Evolutionary conservation across 2,797 vertebrate species (phyloP).

Genomic region (Chaenodraco wilsoni): DNA sequence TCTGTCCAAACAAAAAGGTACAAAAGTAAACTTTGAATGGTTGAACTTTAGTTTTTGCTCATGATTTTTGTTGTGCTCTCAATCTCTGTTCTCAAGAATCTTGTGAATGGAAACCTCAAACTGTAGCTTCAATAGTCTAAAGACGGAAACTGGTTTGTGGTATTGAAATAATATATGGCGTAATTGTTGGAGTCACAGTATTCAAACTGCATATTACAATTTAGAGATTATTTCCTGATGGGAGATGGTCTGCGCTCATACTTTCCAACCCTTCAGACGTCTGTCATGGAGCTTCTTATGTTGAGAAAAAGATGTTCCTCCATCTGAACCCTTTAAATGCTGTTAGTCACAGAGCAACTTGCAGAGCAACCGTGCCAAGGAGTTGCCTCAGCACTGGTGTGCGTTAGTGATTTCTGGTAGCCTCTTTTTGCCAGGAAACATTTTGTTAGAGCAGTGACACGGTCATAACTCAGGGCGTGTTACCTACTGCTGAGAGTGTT

Average conservation of each 20-base stretch:
- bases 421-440: constrained; percentile 53
- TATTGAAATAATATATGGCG: constrained; percentile 42
- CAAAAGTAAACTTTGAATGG: constrained; percentile 20
- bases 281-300: constrained; percentile 33
- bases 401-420: constrained; percentile 23
- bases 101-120: constrained; percentile 38
- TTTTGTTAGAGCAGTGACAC: constrained; percentile 29
- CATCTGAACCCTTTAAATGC: constrained; percentile 39
- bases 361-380: constrained; percentile 23
- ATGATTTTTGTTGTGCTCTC: constrained; percentile 2
- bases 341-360: constrained; percentile 45
- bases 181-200: constrained; percentile 63
- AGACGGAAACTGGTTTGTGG: constrained; percentile 67
- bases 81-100: constrained; percentile 9
- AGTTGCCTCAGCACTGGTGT: constrained; percentile 52
- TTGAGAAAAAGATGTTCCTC: constrained; percentile 53
- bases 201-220: constrained; percentile 66
- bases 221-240: constrained; percentile 63
- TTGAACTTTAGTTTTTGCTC: constrained; percentile 20
- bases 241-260: constrained; percentile 55
- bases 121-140: constrained; percentile 40
- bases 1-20: background rate
- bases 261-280: constrained; percentile 63
- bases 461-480: constrained; percentile 12
- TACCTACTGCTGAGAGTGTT: constrained; percentile 44